phyloP scores from a whole-genome alignment of 2,797 vertebrate genomes.

The Gambusia yucatana region DNA sequence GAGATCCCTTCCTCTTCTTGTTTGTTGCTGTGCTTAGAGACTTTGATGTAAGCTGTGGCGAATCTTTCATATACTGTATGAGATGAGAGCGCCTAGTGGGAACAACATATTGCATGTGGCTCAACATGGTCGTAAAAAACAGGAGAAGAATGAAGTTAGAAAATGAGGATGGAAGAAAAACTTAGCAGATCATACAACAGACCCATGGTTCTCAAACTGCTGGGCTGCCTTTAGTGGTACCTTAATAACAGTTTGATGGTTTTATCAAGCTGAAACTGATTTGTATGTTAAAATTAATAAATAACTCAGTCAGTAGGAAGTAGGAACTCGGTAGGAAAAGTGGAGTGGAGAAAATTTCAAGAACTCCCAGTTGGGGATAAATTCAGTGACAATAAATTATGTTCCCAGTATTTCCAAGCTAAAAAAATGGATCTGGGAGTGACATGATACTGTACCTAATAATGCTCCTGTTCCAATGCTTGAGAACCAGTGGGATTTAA shows the following conservation, averaged over 20 bases:
- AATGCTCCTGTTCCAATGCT: not conserved
- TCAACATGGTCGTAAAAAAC: slow-evolving; percentile 67
- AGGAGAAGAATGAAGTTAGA: slow-evolving; percentile 46
- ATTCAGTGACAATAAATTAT: not conserved
- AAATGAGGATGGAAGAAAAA: slow-evolving; percentile 5
- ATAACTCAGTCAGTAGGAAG: no score
- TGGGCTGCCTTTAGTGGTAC: not conserved
- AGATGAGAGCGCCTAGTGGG: slow-evolving; percentile 60
- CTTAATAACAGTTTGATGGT: not conserved
- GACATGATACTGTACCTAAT: not conserved
- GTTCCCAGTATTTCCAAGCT: not conserved
- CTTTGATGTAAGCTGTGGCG: slow-evolving; percentile 48
- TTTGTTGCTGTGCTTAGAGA: slow-evolving; percentile 36
- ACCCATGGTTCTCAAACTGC: slow-evolving; percentile 16
- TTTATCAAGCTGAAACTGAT: not conserved
- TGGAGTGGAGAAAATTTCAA: not conserved
- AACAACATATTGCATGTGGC: slow-evolving; percentile 58
- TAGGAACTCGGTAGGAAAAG: not conserved
- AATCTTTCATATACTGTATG: slow-evolving; percentile 56
- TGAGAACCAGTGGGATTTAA: not conserved
- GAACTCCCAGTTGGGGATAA: not conserved
- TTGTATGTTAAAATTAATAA: not conserved
- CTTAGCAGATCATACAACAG: slow-evolving; percentile 23
- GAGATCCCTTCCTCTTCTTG: slow-evolving; percentile 31
- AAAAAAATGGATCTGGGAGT: not conserved